These are phyloP conservation scores for Motacilla tschutschensis DNA, from an alignment of 2,113 vertebrate species.

Conservation along the genomic window DNA sequence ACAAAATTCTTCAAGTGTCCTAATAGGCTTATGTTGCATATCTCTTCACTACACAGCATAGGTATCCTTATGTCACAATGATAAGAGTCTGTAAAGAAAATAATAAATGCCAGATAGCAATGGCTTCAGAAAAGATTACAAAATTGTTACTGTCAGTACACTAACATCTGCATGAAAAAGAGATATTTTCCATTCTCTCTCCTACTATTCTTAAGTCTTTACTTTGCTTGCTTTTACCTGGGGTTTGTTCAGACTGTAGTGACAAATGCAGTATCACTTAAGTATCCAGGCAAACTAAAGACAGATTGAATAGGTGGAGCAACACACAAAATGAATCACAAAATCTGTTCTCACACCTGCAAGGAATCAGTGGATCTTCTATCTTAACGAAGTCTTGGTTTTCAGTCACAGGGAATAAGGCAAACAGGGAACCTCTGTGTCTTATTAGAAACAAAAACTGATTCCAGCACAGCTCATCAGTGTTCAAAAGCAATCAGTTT, in stretches of 20 bases:
- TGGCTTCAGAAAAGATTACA: not conserved
- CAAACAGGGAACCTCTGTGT: not conserved
- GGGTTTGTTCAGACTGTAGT: not conserved
- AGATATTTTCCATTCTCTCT: not conserved
- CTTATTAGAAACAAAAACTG: constrained; percentile 11
- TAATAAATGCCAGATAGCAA: constrained; percentile 1
- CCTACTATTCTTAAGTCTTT: not conserved
- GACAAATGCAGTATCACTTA: not conserved
- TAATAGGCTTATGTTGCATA: not conserved
- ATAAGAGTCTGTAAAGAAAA: not conserved
- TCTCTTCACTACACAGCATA: not conserved
- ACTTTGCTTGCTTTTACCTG: not conserved
- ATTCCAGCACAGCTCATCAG: constrained; percentile 13
- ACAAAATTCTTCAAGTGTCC: not conserved
- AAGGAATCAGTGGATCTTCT: constrained; percentile 2
- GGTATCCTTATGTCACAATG: not conserved
- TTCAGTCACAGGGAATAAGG: not conserved
- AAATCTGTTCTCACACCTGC: not conserved
- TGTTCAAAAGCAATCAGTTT: constrained; percentile 22
- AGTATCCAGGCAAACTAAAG: not conserved
- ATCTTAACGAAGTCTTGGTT: not conserved
- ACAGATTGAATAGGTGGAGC: not conserved
- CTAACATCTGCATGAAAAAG: not conserved
- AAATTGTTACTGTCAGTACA: not conserved
- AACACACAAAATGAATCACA: constrained; percentile 2